These are phyloP conservation scores for Sinocyclocheilus maitianheensis DNA, from an alignment of 2,113 vertebrate genomes.

Conservation along the genomic window DNA sequence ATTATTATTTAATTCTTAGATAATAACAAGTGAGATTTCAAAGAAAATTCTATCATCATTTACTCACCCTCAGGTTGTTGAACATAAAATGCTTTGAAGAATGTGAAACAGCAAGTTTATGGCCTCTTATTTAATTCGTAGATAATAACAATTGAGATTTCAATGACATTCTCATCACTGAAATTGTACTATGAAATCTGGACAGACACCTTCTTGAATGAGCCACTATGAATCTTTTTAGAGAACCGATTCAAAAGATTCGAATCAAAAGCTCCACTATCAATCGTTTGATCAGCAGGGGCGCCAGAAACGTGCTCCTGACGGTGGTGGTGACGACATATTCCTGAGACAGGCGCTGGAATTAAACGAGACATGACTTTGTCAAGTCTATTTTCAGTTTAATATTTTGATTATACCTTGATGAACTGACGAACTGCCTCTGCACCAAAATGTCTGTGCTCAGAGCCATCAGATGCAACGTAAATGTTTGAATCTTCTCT, in stretches of 20 bases:
- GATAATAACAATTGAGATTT: no score
- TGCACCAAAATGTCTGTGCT: slow-evolving; percentile 43
- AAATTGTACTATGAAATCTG: no score
- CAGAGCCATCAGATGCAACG: slow-evolving; percentile 39
- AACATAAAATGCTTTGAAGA: no score
- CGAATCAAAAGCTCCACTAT: not conserved
- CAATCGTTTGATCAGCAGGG: not conserved
- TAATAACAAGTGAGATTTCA: no score
- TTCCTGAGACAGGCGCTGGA: slow-evolving; percentile 43
- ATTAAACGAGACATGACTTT: slow-evolving; percentile 51
- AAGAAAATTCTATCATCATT: no score
- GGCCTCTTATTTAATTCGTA: no score
- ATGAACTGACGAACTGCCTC: not conserved
- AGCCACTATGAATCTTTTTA: not conserved
- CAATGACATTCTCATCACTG: no score
- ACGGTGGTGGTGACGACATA: slow-evolving; percentile 32
- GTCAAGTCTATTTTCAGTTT: not conserved
- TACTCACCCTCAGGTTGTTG: no score
- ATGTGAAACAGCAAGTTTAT: no score
- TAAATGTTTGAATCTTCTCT: slow-evolving; percentile 22
- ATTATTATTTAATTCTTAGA: no score
- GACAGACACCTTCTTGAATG: not conserved
- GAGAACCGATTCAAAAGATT: not conserved
- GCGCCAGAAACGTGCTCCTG: not conserved
- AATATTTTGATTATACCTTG: not conserved